Conservation (phyloP, 2,113 vertebrate genomes). For the Gopherus evgoodei region DNA sequence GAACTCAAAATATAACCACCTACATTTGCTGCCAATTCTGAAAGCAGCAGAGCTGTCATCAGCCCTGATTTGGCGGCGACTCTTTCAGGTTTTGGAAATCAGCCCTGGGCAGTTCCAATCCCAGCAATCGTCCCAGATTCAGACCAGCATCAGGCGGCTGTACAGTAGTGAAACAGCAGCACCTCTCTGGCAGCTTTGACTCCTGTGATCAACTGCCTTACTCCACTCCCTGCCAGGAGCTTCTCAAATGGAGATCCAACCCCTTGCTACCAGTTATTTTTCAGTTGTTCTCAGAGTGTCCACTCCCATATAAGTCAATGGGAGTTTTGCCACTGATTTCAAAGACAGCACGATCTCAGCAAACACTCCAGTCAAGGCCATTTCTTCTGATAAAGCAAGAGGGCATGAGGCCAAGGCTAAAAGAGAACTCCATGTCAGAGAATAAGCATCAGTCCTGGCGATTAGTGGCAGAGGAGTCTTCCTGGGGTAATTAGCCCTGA, state of each 20-base stretch:
- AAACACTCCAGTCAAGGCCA: background rate
- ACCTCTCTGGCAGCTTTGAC: background rate
- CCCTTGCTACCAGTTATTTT: background rate
- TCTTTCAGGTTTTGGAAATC: slow-evolving; percentile 20
- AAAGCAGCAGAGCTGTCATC: slow-evolving; percentile 48
- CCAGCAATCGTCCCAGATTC: background rate
- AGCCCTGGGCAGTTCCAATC: slow-evolving; percentile 12
- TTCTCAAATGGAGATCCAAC: background rate
- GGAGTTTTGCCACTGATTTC: background rate
- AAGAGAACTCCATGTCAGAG: background rate
- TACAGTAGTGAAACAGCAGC: background rate
- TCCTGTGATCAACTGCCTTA: background rate
- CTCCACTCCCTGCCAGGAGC: background rate
- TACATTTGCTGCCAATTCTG: slow-evolving; percentile 14
- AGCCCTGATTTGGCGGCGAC: slow-evolving; percentile 11
- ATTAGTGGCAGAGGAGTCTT: background rate
- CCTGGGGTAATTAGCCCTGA: background rate
- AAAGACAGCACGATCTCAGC: background rate
- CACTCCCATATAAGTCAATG: background rate
- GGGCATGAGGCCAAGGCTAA: background rate
- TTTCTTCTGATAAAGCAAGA: background rate
- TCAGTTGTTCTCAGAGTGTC: background rate
- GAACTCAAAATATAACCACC: slow-evolving; percentile 22
- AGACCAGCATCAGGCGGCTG: background rate
- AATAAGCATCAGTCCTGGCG: background rate